These are phyloP conservation scores for Mythimna pallens DNA, from an alignment of 2,888 invertebrate genomes.

Conservation along the genomic window DNA sequence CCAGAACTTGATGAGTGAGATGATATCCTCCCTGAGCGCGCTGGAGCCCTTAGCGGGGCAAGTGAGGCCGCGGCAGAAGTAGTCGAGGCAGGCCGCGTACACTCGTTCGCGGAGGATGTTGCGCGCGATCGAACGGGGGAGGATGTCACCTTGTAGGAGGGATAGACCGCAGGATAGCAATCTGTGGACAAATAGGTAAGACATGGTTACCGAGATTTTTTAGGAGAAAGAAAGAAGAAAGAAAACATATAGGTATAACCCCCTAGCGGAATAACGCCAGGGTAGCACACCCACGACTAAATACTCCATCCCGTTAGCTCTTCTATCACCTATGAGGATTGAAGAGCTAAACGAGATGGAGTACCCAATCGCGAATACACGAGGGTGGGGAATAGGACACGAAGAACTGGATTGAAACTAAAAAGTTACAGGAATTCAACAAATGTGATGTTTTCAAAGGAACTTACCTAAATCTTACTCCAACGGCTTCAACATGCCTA, in stretches of 20 bases:
- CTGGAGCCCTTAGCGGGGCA: conserved; percentile 96
- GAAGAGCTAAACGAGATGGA: too few relatives aligned
- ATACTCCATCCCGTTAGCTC: too few relatives aligned
- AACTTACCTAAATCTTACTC: conserved; percentile 96
- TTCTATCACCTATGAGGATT: too few relatives aligned
- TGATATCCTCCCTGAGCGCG: conserved; percentile 96
- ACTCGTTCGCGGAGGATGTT: conserved; percentile 98
- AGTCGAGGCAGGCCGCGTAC: conserved; percentile 98
- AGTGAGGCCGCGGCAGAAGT: conserved; percentile 97
- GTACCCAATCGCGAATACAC: too few relatives aligned
- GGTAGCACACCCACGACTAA: too few relatives aligned
- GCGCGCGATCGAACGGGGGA: conserved; percentile 96
- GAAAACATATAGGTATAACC: too few relatives aligned
- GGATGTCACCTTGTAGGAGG: conserved; percentile 97
- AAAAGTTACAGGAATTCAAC: too few relatives aligned
- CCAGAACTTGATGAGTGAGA: conserved; percentile 98
- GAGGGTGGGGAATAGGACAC: too few relatives aligned
- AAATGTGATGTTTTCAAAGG: not conserved
- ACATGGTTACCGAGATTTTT: too few relatives aligned
- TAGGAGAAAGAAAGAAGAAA: too few relatives aligned
- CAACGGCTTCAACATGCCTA: conserved; percentile 97
- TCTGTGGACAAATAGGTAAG: conserved; percentile 78
- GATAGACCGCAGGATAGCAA: conserved; percentile 97
- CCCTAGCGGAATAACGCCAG: too few relatives aligned
- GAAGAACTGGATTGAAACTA: too few relatives aligned